Conservation (phyloP, 1,140 invertebrate genomes). For the Drosophila bipectinata region DNA sequence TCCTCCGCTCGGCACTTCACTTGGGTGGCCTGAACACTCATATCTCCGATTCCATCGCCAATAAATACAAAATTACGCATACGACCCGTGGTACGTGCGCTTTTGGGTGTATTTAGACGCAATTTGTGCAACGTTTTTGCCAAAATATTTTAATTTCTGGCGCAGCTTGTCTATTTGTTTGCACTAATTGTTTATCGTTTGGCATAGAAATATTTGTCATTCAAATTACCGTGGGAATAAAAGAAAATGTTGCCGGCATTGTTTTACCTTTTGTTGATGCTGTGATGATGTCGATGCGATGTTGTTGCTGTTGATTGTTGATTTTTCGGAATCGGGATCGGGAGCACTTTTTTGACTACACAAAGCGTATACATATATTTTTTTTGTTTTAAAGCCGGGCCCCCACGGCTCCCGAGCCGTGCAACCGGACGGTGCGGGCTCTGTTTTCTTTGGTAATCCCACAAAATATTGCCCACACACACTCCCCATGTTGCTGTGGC, state of each 20-base stretch:
- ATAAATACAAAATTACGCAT: constrained; percentile 78
- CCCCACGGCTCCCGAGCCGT: too few relatives aligned
- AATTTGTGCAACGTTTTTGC: constrained; percentile 58
- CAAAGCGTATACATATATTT: background rate
- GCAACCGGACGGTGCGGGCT: background rate
- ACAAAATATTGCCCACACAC: constrained; percentile 21
- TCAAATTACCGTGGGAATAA: constrained; percentile 76
- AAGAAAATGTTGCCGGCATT: constrained; percentile 34
- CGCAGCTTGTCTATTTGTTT: constrained; percentile 63
- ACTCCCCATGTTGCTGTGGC: background rate
- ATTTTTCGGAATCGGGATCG: constrained; percentile 17
- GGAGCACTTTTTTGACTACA: constrained; percentile 5
- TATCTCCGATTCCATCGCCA: constrained; percentile 62
- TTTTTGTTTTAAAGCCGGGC: background rate
- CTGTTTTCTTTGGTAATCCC: constrained; percentile 45
- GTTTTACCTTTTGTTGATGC: constrained; percentile 26
- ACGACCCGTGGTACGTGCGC: constrained; percentile 52
- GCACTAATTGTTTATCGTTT: constrained; percentile 79
- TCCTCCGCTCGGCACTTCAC: too few relatives aligned
- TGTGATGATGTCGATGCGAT: constrained; percentile 5
- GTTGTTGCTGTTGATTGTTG: constrained; percentile 22
- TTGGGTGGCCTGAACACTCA: constrained; percentile 9
- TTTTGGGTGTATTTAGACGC: constrained; percentile 73
- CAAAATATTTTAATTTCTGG: constrained; percentile 38
- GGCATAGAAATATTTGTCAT: constrained; percentile 75